Evolutionary conservation across 2,888 invertebrate genomes (phyloP).

Genomic region (Pollenia griseotomentosa): DNA sequence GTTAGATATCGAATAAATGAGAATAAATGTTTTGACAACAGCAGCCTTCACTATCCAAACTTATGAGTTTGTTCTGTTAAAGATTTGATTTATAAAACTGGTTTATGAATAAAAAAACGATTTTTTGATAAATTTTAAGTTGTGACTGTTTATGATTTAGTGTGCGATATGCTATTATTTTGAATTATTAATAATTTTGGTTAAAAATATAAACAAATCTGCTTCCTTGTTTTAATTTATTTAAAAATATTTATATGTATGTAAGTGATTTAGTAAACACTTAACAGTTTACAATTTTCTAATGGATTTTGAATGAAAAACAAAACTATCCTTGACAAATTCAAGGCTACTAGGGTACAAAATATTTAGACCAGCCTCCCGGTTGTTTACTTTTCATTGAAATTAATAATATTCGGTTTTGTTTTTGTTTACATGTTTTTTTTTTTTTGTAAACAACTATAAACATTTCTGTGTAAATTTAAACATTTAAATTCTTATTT

Average conservation of each 20-base stretch:
- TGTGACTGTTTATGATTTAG: too few species aligned
- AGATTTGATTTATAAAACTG: too few species aligned
- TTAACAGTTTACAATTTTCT: constrained; percentile 1
- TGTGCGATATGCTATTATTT: too few species aligned
- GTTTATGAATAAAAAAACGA: too few species aligned
- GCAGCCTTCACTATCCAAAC: too few species aligned
- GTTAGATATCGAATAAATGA: too few species aligned
- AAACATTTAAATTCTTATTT: constrained; percentile 8
- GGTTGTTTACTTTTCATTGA: constrained; percentile 25
- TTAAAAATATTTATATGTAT: background rate
- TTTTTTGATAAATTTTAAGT: too few species aligned
- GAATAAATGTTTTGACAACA: too few species aligned
- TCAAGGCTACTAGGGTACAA: background rate
- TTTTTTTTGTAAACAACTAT: constrained; percentile 7
- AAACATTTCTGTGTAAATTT: background rate
- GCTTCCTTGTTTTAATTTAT: too few species aligned
- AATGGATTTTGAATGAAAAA: constrained; percentile 16
- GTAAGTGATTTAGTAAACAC: background rate
- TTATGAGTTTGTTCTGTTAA: too few species aligned
- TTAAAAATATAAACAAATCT: too few species aligned
- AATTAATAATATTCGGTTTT: constrained; percentile 11
- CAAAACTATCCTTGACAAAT: constrained; percentile 18
- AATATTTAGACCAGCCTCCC: constrained; percentile 30
- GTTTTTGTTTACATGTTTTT: background rate
- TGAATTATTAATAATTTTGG: too few species aligned